Evolutionary conservation across 2,113 vertebrate species (phyloP).

Genomic region (Opisthocomus hoazin): DNA sequence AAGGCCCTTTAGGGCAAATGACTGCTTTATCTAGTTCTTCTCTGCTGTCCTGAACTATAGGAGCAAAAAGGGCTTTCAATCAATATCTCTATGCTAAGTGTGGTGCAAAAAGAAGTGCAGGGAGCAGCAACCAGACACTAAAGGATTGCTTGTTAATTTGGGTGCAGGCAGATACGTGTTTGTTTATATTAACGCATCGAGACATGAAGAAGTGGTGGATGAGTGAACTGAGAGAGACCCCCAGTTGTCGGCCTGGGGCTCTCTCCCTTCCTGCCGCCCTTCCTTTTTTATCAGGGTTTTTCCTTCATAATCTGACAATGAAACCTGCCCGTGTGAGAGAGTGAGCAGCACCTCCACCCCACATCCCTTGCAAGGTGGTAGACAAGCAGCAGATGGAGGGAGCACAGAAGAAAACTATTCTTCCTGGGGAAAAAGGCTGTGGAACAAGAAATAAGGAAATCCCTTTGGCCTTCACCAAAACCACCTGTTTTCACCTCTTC

Average conservation of each 20-base stretch:
- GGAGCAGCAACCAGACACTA: neutral
- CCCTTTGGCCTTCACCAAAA: neutral
- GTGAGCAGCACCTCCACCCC: neutral
- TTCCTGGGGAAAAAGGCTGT: neutral
- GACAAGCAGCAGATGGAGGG: neutral
- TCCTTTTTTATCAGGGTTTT: neutral
- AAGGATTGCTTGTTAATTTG: neutral
- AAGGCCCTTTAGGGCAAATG: neutral
- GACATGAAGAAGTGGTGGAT: neutral
- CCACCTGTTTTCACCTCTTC: neutral
- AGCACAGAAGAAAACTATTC: neutral
- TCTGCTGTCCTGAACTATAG: neutral
- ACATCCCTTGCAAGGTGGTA: neutral
- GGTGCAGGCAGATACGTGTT: neutral
- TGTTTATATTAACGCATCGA: neutral
- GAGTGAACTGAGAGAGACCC: neutral
- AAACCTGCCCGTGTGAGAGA: neutral
- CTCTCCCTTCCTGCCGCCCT: neutral
- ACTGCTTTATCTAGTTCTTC: neutral
- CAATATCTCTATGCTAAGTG: neutral
- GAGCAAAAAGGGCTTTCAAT: neutral
- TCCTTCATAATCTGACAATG: neutral
- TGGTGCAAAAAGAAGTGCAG: neutral
- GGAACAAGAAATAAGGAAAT: neutral
- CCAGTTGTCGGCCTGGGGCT: neutral